Evolutionary conservation across 2,113 vertebrate genomes (phyloP).

Genomic region (Caranx ignobilis): DNA sequence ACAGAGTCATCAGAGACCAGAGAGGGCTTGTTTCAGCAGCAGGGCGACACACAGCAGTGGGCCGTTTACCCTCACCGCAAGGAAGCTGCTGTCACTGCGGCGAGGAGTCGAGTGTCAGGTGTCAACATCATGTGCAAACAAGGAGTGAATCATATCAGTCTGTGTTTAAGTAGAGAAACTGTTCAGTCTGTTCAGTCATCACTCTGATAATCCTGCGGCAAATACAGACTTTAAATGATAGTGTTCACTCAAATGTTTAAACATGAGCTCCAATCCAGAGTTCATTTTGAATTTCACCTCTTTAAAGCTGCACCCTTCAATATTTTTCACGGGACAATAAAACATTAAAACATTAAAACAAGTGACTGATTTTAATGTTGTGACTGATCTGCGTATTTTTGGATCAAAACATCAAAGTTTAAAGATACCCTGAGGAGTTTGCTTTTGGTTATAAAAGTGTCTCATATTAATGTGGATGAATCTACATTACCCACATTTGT

Average conservation of each 20-base stretch:
- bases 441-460: too few species aligned
- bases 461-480: too few species aligned
- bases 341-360: too few species aligned
- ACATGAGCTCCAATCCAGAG: not conserved
- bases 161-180: not conserved
- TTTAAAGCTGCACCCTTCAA: not conserved
- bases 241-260: not conserved
- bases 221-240: not conserved
- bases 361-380: too few species aligned
- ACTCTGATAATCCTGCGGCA: not conserved
- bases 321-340: not conserved
- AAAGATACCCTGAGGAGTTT: too few species aligned
- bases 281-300: not conserved
- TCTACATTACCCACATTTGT: too few species aligned
- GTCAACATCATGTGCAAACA: conserved; percentile 34
- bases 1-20: conserved; percentile 40
- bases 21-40: conserved; percentile 37
- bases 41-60: conserved; percentile 1
- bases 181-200: not conserved
- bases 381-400: too few species aligned
- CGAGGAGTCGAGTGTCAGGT: conserved; percentile 39
- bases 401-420: too few species aligned
- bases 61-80: conserved; percentile 14
- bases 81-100: conserved; percentile 17
- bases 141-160: conserved; percentile 15